Percentiles rank a stretch among this genome's conserved stretches.
These are phyloP conservation scores for Pterostichus niger DNA, from an alignment of 2,888 invertebrate genomes.

Conservation along the genomic window DNA sequence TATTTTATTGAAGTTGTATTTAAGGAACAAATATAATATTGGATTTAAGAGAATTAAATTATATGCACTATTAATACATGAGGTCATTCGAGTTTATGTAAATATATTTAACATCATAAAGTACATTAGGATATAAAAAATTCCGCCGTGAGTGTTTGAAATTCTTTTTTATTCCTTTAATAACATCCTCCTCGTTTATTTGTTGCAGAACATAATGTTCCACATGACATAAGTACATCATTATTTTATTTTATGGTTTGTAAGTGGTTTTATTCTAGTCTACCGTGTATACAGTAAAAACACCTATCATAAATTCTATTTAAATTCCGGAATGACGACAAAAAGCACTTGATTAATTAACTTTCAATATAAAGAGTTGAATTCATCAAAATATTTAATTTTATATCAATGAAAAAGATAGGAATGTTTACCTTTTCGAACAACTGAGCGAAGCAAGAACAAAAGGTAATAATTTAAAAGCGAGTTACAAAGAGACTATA, in stretches of 20 bases:
- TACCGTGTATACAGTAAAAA: neutral
- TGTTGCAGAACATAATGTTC: constrained; percentile 29
- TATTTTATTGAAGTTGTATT: no score
- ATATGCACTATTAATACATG: no score
- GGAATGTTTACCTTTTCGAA: constrained; percentile 15
- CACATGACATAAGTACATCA: constrained; percentile 30
- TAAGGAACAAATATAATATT: no score
- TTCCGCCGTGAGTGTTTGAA: neutral
- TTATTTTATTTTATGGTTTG: constrained; percentile 42
- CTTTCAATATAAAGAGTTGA: neutral
- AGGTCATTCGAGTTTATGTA: no score
- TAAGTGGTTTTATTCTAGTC: constrained; percentile 32
- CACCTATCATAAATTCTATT: constrained; percentile 34
- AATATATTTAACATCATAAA: no score
- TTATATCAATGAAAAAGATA: constrained; percentile 17
- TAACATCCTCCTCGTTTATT: neutral
- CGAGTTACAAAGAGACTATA: constrained; percentile 6
- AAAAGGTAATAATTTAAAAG: neutral
- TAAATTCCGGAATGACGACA: neutral
- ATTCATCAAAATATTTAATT: constrained; percentile 8
- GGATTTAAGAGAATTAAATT: no score
- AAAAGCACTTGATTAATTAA: constrained; percentile 1
- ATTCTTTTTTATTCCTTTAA: constrained; percentile 33
- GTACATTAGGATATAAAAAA: no score
- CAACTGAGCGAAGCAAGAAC: neutral